phyloP scores from a whole-genome alignment of 1,140 invertebrate genomes.

The Antheraea pernyi region DNA sequence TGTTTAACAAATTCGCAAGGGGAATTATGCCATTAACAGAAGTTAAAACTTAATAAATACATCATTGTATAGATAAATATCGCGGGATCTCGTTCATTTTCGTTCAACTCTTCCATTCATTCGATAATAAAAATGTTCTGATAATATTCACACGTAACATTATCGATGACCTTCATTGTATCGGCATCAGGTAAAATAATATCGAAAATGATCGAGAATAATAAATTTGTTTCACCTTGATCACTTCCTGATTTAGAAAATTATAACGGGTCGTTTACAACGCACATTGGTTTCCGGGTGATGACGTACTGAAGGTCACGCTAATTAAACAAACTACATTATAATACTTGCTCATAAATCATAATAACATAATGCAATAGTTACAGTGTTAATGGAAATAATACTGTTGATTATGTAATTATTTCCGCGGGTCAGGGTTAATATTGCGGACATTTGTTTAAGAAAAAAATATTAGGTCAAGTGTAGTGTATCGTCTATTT shows the following conservation, averaged over 20 bases:
- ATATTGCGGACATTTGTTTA: background rate
- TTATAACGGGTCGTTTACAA: slow-evolving; percentile 65
- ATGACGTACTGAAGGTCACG: slow-evolving; percentile 66
- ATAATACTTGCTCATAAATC: slow-evolving; percentile 1
- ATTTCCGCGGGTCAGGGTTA: background rate
- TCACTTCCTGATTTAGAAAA: slow-evolving; percentile 73
- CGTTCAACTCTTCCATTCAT: background rate
- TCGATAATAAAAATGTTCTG: background rate
- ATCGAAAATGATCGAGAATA: slow-evolving; percentile 34
- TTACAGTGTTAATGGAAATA: background rate
- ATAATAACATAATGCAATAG: slow-evolving; percentile 2
- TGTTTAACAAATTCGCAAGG: too few relatives aligned
- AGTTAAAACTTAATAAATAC: too few relatives aligned
- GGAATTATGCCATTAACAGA: too few relatives aligned
- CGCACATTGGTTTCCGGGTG: slow-evolving; percentile 64
- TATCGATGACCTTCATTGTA: slow-evolving; percentile 23
- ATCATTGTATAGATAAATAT: too few relatives aligned
- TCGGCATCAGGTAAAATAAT: slow-evolving; percentile 16
- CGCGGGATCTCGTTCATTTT: too few relatives aligned
- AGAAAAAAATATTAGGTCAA: background rate
- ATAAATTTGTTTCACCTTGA: slow-evolving; percentile 63
- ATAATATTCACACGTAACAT: slow-evolving; percentile 4
- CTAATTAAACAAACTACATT: slow-evolving; percentile 41
- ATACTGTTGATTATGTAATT: background rate
- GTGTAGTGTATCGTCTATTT: background rate